These are phyloP conservation scores for Trissolcus japonicus DNA, from an alignment of 2,888 invertebrate species.

Conservation along the genomic window DNA sequence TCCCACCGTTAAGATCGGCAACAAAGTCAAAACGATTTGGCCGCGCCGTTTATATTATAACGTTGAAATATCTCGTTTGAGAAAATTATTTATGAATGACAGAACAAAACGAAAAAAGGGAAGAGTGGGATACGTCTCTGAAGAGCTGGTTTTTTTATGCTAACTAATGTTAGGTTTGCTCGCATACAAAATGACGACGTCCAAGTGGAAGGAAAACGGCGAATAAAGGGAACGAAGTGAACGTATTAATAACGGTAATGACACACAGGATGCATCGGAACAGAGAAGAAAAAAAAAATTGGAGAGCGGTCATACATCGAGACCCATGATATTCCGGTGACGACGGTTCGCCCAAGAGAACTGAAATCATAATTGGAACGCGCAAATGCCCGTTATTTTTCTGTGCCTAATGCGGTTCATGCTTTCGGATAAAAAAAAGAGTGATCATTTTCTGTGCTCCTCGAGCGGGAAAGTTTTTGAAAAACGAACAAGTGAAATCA, in stretches of 20 bases:
- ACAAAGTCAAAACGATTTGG: too few species aligned
- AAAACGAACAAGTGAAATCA: too few species aligned
- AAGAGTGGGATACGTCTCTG: neutral
- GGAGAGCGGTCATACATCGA: slow-evolving; percentile 18
- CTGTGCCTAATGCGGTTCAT: neutral
- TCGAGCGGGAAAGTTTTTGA: too few species aligned
- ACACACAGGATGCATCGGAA: slow-evolving; percentile 40
- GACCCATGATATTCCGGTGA: slow-evolving; percentile 29
- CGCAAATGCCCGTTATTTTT: slow-evolving; percentile 43
- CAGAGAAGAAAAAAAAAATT: slow-evolving; percentile 18
- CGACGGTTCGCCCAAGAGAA: slow-evolving; percentile 23
- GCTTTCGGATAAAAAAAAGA: neutral
- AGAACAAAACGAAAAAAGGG: neutral
- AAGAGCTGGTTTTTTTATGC: neutral
- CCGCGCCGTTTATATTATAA: too few species aligned
- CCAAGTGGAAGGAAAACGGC: slow-evolving; percentile 6
- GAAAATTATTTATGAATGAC: neutral
- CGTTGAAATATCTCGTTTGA: neutral
- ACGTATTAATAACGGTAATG: slow-evolving; percentile 44
- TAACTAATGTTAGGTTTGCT: slow-evolving; percentile 15
- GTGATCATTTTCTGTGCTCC: too few species aligned
- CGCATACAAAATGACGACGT: slow-evolving; percentile 7
- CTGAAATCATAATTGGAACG: slow-evolving; percentile 36
- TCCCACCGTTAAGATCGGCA: too few species aligned
- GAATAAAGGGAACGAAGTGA: slow-evolving; percentile 15